Evolutionary conservation across 2,113 vertebrate species (phyloP).

Genomic region (Daboia siamensis): DNA sequence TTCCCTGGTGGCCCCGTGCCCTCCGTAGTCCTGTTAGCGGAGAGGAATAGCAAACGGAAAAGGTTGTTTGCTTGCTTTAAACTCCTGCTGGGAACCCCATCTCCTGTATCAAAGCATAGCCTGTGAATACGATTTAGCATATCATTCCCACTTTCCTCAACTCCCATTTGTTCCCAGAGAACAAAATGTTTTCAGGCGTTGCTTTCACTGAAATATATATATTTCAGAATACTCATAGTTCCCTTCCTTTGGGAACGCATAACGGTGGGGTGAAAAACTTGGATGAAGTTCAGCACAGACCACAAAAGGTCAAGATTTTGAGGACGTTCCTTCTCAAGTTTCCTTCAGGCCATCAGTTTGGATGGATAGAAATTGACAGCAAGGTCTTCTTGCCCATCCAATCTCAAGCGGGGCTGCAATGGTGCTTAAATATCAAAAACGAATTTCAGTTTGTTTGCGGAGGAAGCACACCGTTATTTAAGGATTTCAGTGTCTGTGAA

Average conservation of each 20-base stretch:
- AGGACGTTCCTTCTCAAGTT: no score
- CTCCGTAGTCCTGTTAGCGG: slow-evolving; percentile 49
- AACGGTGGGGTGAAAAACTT: no score
- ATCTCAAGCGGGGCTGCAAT: no score
- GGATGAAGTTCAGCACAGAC: no score
- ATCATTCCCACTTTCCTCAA: slow-evolving; percentile 33
- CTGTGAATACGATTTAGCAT: slow-evolving; percentile 54
- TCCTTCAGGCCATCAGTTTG: no score
- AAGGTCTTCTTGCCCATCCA: no score
- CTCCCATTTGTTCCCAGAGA: slow-evolving; percentile 20
- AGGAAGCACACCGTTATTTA: background rate
- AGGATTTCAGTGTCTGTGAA: background rate
- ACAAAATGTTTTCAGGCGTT: slow-evolving; percentile 21
- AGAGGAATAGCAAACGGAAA: slow-evolving; percentile 51
- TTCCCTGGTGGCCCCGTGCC: slow-evolving; percentile 50
- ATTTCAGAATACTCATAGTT: slow-evolving; percentile 1
- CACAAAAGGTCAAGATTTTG: no score
- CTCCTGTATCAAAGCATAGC: slow-evolving; percentile 55
- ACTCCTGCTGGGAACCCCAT: slow-evolving; percentile 55
- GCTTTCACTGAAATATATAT: slow-evolving; percentile 1
- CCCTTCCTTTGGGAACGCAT: no score
- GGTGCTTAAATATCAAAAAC: background rate
- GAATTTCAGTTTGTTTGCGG: background rate
- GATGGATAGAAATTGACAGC: no score
- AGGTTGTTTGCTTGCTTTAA: slow-evolving; percentile 51